These are phyloP conservation scores for Gorsachius goisagi DNA, from an alignment of 2,113 vertebrate species.

Conservation along the genomic window DNA sequence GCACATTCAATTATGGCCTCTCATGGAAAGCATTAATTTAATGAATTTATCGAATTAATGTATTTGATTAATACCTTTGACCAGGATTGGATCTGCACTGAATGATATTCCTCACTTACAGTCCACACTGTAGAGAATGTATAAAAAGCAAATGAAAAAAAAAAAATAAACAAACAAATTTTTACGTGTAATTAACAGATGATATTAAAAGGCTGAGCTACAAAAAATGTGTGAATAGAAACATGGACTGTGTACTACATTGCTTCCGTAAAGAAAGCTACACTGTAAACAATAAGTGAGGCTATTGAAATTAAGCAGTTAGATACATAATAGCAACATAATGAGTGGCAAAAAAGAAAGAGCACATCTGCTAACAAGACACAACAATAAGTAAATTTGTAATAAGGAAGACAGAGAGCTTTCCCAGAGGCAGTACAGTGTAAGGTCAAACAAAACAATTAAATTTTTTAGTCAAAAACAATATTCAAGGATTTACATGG, in stretches of 20 bases:
- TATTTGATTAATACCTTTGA: neutral
- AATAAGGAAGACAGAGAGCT: neutral
- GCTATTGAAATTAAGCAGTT: neutral
- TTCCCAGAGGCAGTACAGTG: neutral
- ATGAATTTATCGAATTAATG: neutral
- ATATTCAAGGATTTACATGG: neutral
- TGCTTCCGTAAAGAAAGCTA: neutral
- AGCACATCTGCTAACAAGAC: neutral
- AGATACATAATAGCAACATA: neutral
- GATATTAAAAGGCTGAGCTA: neutral
- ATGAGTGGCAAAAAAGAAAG: neutral
- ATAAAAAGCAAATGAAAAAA: neutral
- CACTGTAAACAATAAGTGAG: neutral
- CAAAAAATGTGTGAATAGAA: neutral
- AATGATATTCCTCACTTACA: neutral
- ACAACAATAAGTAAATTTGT: neutral
- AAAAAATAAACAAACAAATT: neutral
- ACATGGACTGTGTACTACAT: neutral
- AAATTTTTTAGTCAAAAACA: neutral
- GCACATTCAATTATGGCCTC: neutral
- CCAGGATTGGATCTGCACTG: neutral
- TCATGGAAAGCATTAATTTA: neutral
- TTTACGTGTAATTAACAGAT: neutral
- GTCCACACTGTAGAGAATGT: neutral
- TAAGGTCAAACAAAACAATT: neutral